Conservation (phyloP, 2,797 vertebrate genomes). For the Fistularia commersonii region DNA sequence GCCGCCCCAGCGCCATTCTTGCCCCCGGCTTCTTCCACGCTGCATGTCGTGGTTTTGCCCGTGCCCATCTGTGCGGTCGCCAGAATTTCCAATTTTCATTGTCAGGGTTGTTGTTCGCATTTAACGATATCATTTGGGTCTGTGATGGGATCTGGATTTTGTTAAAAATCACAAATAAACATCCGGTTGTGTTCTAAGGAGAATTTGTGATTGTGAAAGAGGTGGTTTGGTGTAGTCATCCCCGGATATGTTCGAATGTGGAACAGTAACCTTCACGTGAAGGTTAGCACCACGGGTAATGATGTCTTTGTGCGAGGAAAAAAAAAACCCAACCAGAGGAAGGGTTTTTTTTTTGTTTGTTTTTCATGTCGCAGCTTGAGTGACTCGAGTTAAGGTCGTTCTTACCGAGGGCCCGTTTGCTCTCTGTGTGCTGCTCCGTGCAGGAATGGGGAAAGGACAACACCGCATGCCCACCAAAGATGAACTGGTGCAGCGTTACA, state of each 20-base stretch:
- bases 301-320: slow-evolving; percentile 14
- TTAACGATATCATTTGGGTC: too few species aligned
- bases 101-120: too few species aligned
- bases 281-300: slow-evolving; percentile 19
- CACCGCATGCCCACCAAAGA: slow-evolving; percentile 99
- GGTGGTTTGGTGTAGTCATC: too few species aligned
- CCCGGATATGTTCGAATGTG: slow-evolving; percentile 7
- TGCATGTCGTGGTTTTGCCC: too few species aligned
- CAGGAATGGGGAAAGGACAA: slow-evolving; percentile 99
- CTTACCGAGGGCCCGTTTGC: slow-evolving; percentile 24
- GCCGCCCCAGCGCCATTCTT: too few species aligned
- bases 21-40: too few species aligned
- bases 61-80: too few species aligned
- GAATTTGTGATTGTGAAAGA: too few species aligned
- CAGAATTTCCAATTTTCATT: too few species aligned
- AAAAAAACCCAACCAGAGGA: slow-evolving; percentile 14
- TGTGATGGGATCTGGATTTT: too few species aligned
- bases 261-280: slow-evolving; percentile 21
- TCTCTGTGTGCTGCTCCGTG: slow-evolving; percentile 43
- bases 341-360: slow-evolving; percentile 11
- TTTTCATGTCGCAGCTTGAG: slow-evolving; percentile 29
- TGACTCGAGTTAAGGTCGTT: slow-evolving; percentile 24
- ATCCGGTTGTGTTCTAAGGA: too few species aligned
- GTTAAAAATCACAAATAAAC: too few species aligned
- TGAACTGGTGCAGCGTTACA: slow-evolving; percentile 96